phyloP scores from a whole-genome alignment of 2,113 vertebrate species.

The Zosterops japonicus region DNA sequence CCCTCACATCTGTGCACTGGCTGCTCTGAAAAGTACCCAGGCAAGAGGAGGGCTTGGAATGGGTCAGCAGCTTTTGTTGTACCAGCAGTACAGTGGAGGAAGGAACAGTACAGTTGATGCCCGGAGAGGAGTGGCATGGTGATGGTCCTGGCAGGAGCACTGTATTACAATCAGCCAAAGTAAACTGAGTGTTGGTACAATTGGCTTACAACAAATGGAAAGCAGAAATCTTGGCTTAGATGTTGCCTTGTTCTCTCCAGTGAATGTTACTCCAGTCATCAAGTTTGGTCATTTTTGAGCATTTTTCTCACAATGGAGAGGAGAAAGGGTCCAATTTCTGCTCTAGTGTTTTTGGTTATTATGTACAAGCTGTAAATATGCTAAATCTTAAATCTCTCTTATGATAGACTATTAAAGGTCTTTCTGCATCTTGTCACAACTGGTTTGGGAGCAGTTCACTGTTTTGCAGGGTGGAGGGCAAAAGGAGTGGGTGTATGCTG shows the following conservation, averaged over 20 bases:
- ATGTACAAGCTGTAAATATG: not conserved
- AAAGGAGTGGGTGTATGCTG: not conserved
- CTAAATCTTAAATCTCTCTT: not conserved
- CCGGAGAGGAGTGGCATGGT: not conserved
- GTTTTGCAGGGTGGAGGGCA: not conserved
- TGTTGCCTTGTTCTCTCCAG: not conserved
- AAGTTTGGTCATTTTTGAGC: not conserved
- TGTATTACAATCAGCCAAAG: not conserved
- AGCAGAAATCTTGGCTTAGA: not conserved
- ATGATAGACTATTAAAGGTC: not conserved
- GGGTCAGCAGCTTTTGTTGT: not conserved
- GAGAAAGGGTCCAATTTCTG: not conserved
- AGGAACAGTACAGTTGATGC: rapidly evolving
- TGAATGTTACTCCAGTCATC: rapidly evolving
- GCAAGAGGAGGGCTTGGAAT: not conserved
- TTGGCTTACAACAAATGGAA: rapidly evolving
- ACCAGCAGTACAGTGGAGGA: not conserved
- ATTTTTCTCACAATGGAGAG: not conserved
- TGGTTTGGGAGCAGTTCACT: not conserved
- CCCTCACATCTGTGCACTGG: rapidly evolving
- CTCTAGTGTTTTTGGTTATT: not conserved
- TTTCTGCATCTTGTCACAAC: not conserved
- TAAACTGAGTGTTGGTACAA: not conserved
- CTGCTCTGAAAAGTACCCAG: not conserved
- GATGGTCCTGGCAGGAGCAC: not conserved